Conservation (phyloP, 2,797 vertebrate species). For the Pseudocheirus occidentalis region DNA sequence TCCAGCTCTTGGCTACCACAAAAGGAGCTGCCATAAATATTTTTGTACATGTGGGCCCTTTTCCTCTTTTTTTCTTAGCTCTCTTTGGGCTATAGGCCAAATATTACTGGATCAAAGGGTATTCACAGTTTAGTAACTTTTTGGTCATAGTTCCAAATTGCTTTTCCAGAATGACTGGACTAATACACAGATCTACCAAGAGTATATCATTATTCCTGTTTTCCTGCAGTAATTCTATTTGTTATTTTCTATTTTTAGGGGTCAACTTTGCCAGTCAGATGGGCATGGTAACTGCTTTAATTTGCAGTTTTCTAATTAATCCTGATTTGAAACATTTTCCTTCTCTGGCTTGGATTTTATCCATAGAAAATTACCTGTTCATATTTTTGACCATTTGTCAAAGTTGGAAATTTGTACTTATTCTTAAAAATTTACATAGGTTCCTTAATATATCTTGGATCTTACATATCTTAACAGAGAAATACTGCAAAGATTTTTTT, state of each 20-base stretch:
- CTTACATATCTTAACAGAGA: not conserved
- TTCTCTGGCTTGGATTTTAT: not conserved
- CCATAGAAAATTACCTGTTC: not conserved
- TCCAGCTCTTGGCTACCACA: not conserved
- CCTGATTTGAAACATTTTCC: not conserved
- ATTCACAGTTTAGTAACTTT: not conserved
- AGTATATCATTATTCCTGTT: not conserved
- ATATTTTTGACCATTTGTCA: not conserved
- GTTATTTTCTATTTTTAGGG: not conserved
- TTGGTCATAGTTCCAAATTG: not conserved
- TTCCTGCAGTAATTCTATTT: not conserved
- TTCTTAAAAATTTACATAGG: not conserved
- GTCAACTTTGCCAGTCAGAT: not conserved
- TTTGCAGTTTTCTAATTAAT: not conserved
- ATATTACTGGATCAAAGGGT: not conserved
- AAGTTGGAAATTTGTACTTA: not conserved
- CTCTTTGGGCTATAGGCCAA: not conserved
- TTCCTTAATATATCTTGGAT: not conserved
- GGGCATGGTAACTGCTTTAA: not conserved
- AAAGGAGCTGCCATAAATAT: not conserved
- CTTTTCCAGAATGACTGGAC: not conserved
- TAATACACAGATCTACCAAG: not conserved
- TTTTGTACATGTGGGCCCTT: not conserved
- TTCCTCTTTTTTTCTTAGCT: not conserved
- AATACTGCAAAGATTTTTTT: not conserved